Percentiles rank a stretch among this genome's conserved stretches.
phyloP scores from a whole-genome alignment of 2,888 invertebrate species.

The Seira sanloemensis region DNA sequence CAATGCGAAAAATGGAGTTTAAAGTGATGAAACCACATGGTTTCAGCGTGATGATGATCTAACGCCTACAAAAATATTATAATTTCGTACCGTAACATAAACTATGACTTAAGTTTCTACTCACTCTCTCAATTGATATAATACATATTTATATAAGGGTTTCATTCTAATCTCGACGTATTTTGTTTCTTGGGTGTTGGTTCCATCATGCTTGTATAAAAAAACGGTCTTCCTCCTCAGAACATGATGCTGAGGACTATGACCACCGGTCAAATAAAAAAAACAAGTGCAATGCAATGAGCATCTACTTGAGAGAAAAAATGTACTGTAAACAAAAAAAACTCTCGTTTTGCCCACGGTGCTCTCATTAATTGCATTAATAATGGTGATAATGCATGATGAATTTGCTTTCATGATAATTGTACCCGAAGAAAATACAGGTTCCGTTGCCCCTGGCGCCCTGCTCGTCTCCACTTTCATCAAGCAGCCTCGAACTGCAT shows the following conservation, averaged over 20 bases:
- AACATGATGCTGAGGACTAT: too few species aligned
- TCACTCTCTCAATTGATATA: too few species aligned
- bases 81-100: too few species aligned
- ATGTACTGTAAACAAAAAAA: neutral
- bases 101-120: too few species aligned
- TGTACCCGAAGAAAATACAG: slow-evolving; percentile 39
- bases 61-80: neutral
- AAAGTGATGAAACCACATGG: neutral
- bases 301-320: neutral
- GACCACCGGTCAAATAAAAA: neutral
- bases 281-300: neutral
- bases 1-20: neutral
- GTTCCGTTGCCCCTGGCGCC: slow-evolving; percentile 64
- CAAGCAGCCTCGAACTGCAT: neutral
- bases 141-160: too few species aligned
- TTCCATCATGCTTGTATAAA: neutral
- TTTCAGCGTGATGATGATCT: neutral
- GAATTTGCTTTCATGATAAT: slow-evolving; percentile 47
- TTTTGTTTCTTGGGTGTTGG: neutral
- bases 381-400: slow-evolving; percentile 49
- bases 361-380: slow-evolving; percentile 19
- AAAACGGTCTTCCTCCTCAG: too few species aligned
- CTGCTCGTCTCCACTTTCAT: slow-evolving; percentile 27
- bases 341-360: neutral
- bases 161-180: too few species aligned